Evolutionary conservation across 2,113 vertebrate genomes (phyloP), one percentile per base, ranked within the genome.

Genomic region (Thalassarche chlororhynchos): DNA sequence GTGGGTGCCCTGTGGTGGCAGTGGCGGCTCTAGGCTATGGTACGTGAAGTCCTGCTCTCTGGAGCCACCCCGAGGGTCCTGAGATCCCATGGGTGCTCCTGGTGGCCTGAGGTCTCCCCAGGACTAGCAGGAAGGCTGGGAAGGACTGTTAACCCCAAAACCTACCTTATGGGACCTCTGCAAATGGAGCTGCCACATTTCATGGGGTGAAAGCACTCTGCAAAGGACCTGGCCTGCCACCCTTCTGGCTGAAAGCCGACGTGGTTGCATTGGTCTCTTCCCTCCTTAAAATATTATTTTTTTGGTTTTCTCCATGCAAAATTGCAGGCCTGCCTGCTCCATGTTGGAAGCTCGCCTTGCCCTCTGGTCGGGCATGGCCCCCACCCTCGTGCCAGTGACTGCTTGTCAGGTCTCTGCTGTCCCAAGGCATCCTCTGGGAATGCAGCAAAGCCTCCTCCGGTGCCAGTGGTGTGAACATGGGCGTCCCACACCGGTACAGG

Each of bases 331-430:
- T 91, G 19, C 36, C 66, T 76, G 66, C 20, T 78, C 46, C 32
- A 34, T 19, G 4, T 28, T 91, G 60, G 81, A 91, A 94, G 28
- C 28, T 93, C 0, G 0, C 18, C 29, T 78, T 84, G 64, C 40
- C 31, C 31, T 84, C 12, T 25, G 31, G 26, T 47, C 0, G 0
- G 4, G 1, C 29, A 79, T 40, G 32, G 19, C 16, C 31, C 17
- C 17, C 9, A 42, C 19, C 32, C 51, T 93, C 1, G 0, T 5
- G 2, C 16, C 18, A 17, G 21, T 84, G 26, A 68, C 26, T 49
- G 3, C 44, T 77, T 65, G 12, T 61, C 8, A 3, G 18, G 36
- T 75, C 47, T 87, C 69, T 95, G 65, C 74, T 36, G 44, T 79
- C 23, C 29, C 55, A 80, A 54, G 68, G 15, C 51, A 84, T 6